Evolutionary conservation across 2,888 invertebrate genomes (phyloP).

Genomic region (Stenodera caucasica): DNA sequence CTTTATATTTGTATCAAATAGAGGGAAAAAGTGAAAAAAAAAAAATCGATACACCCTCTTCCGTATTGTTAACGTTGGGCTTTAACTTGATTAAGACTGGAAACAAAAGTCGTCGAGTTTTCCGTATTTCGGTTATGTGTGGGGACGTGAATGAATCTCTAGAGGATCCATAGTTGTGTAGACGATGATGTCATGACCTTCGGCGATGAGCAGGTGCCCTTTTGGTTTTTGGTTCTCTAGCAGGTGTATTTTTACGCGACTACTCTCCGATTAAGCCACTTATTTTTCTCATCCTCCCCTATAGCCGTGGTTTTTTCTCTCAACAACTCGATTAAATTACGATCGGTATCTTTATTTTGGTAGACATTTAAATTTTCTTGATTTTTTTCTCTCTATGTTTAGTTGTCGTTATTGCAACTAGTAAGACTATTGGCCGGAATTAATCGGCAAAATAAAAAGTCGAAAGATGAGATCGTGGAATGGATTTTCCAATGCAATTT

Average conservation of each 20-base stretch:
- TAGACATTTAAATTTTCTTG: too few species aligned
- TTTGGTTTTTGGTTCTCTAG: not conserved
- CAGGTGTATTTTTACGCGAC: not conserved
- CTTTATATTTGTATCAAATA: not conserved
- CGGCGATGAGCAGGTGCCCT: conserved; percentile 1
- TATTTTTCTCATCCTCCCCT: not conserved
- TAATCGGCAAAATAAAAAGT: conserved; percentile 4
- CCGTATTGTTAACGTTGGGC: not conserved
- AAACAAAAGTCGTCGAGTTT: not conserved
- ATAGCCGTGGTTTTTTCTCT: not conserved
- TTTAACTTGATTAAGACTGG: not conserved
- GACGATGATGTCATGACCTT: not conserved
- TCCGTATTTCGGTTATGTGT: not conserved
- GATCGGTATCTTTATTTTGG: too few species aligned
- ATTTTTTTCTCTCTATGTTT: too few species aligned
- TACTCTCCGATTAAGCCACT: not conserved
- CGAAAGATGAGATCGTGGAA: conserved; percentile 30
- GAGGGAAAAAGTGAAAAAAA: not conserved
- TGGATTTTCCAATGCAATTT: conserved; percentile 36
- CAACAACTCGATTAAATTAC: conserved; percentile 2
- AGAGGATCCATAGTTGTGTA: not conserved
- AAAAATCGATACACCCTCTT: not conserved
- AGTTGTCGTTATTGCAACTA: not conserved
- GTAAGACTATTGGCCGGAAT: not conserved
- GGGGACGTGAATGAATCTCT: not conserved